phyloP scores from a whole-genome alignment of 2,113 vertebrate species.

The Varanus komodoensis region DNA sequence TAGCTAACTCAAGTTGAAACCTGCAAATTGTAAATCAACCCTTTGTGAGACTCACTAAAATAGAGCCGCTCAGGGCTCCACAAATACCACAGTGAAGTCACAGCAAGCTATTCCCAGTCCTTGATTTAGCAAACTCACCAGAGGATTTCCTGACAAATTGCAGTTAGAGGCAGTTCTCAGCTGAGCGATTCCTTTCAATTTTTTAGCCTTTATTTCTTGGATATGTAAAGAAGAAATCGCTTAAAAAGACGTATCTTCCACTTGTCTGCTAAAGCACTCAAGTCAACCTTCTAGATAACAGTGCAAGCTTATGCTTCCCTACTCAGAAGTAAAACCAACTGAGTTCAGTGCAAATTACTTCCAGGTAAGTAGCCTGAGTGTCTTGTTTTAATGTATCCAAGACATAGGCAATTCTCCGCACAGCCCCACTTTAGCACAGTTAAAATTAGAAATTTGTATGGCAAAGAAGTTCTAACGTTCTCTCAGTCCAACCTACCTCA shows the following conservation, averaged over 20 bases:
- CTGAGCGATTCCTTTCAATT: conserved; percentile 36
- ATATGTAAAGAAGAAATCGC: neutral
- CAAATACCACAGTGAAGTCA: conserved; percentile 78
- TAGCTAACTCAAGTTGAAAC: conserved; percentile 73
- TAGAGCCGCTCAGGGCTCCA: conserved; percentile 73
- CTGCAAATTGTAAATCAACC: conserved; percentile 79
- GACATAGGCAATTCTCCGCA: neutral
- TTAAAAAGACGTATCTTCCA: neutral
- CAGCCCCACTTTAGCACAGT: neutral
- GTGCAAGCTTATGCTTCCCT: neutral
- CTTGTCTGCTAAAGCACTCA: neutral
- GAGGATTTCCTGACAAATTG: conserved; percentile 40
- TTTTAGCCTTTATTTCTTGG: conserved; percentile 21
- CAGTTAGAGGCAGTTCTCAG: neutral
- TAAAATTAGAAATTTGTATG: neutral
- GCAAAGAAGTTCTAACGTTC: neutral
- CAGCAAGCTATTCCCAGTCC: conserved; percentile 49
- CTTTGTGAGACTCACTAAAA: conserved; percentile 77
- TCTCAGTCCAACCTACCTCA: too few species aligned
- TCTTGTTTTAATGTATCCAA: neutral
- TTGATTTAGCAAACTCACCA: neutral
- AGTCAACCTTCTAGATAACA: neutral
- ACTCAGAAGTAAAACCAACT: neutral
- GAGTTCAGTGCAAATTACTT: neutral
- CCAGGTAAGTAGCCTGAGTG: neutral